A percentile compares a stretch with the other conserved stretches of the same genome.
These are phyloP conservation scores for Sebastes taczanowskii DNA, from an alignment of 2,797 vertebrate genomes.

Conservation along the genomic window DNA sequence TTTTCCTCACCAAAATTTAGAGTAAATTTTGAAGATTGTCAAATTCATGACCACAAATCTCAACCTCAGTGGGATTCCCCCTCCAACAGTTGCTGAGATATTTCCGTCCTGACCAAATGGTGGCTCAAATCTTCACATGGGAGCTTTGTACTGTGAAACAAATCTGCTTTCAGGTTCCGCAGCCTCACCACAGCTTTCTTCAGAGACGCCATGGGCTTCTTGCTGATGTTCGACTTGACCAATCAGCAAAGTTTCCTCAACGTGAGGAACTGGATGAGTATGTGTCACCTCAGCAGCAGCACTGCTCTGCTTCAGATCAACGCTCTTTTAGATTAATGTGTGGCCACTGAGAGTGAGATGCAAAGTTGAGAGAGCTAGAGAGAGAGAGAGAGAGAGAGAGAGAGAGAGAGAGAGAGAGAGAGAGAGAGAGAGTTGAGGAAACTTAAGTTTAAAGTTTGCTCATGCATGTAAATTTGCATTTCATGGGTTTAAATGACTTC, in stretches of 20 bases:
- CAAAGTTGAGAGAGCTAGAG: not conserved
- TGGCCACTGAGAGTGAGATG: not conserved
- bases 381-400: not conserved
- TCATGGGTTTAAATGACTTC: not conserved
- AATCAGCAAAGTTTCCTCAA: conserved; percentile 96
- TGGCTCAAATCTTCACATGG: not conserved
- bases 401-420: not conserved
- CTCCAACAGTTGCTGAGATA: not conserved
- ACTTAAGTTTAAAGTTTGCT: not conserved
- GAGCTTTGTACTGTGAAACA: not conserved
- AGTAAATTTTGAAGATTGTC: no score
- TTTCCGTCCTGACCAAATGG: not conserved
- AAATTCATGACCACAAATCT: not conserved
- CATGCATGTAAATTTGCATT: not conserved
- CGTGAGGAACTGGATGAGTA: conserved; percentile 98
- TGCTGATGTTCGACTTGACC: conserved; percentile 96
- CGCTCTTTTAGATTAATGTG: not conserved
- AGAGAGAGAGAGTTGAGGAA: not conserved
- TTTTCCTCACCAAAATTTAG: no score
- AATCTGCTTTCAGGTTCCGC: conserved; percentile 84
- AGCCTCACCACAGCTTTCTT: conserved; percentile 97
- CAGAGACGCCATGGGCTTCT: conserved; percentile 97
- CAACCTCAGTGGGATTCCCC: not conserved
- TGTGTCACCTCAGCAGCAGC: conserved; percentile 56
- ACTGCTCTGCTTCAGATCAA: conserved; percentile 10